Evolutionary conservation across 2,113 vertebrate genomes (phyloP).

Genomic region (Hyaena hyaena): DNA sequence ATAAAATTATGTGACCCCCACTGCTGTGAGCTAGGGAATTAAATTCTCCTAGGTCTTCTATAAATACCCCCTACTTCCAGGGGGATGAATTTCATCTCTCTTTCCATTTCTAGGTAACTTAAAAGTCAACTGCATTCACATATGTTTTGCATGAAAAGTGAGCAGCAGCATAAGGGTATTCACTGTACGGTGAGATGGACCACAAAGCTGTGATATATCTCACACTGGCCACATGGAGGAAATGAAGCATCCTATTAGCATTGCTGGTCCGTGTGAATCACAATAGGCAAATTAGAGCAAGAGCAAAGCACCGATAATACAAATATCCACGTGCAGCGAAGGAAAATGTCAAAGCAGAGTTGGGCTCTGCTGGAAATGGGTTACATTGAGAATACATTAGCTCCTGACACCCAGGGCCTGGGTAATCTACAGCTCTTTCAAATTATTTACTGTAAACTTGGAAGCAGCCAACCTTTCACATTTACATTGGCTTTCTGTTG

Average conservation of each 20-base stretch:
- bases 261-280: neutral
- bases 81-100: neutral
- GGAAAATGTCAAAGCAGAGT: conserved; percentile 68
- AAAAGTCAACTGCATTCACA: neutral
- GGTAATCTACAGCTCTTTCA: conserved; percentile 63
- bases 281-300: conserved; percentile 67
- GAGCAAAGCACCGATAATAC: conserved; percentile 34
- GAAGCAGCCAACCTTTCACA: conserved; percentile 59
- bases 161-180: neutral
- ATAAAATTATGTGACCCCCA: neutral
- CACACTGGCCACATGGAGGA: conserved; percentile 3
- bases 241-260: conserved; percentile 64
- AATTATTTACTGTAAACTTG: conserved; percentile 73
- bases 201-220: conserved; percentile 18
- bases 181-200: conserved; percentile 4
- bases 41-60: conserved; percentile 7
- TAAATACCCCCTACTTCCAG: neutral
- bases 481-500: conserved; percentile 72
- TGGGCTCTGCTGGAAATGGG: conserved; percentile 54
- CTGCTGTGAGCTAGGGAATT: neutral
- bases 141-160: conserved; percentile 53
- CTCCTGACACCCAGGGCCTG: conserved; percentile 35
- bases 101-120: neutral
- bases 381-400: conserved; percentile 76
- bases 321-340: conserved; percentile 18